Conservation (phyloP, 2,888 invertebrate species). For the Amiota minor region DNA sequence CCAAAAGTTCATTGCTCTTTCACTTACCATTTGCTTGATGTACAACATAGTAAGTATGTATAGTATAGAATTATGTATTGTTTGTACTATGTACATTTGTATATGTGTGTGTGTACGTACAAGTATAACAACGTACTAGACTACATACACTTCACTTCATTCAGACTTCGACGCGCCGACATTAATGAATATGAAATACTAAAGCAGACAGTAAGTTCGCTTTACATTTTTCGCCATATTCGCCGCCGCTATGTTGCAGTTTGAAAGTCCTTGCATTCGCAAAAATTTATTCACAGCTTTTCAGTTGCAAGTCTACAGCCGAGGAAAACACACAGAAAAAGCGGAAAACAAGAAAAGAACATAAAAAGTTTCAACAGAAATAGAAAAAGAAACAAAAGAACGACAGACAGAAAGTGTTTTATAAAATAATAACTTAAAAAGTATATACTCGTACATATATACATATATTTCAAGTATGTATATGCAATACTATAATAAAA, state of each 20-base stretch:
- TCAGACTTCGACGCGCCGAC: conserved; percentile 18
- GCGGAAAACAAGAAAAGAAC: conserved; percentile 47
- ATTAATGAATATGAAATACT: conserved; percentile 27
- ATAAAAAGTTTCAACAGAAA: conserved; percentile 5
- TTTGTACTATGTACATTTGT: too few species aligned
- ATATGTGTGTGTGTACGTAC: too few species aligned
- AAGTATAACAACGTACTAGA: too few species aligned
- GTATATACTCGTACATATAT: too few species aligned
- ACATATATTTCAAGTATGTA: too few species aligned
- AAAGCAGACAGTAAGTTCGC: conserved; percentile 3
- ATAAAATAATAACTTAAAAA: background rate
- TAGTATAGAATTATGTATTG: too few species aligned
- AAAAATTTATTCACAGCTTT: conserved; percentile 37
- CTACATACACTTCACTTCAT: conserved; percentile 23
- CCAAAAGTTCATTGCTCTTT: conserved; percentile 6
- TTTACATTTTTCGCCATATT: conserved; percentile 34
- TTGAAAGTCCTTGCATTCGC: conserved; percentile 56
- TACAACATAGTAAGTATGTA: too few species aligned
- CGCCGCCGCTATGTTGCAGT: conserved; percentile 42
- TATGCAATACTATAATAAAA: background rate
- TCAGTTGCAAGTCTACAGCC: conserved; percentile 69
- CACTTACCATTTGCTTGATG: too few species aligned
- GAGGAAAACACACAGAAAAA: conserved; percentile 61
- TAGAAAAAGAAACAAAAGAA: too few species aligned
- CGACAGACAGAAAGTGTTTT: background rate